A percentile compares a stretch with the other conserved stretches of the same genome.
phyloP scores from a whole-genome alignment of 1,140 invertebrate genomes.

The Caenorhabditis briggsae region DNA sequence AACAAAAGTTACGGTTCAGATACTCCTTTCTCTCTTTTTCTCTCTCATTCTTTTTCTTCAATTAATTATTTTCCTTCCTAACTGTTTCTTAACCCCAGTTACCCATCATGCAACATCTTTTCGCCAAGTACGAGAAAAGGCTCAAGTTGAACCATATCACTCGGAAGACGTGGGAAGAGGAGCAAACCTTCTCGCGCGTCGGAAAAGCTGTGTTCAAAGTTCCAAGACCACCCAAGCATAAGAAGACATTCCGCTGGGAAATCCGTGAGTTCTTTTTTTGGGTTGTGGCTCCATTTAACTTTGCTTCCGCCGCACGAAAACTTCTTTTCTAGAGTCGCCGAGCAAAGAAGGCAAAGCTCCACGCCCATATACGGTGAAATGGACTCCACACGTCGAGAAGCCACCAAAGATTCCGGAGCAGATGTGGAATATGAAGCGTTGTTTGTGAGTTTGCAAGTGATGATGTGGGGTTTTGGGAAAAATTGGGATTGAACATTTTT shows the following conservation, averaged over 20 bases:
- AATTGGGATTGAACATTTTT: too few species aligned
- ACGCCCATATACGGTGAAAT: slow-evolving; percentile 24
- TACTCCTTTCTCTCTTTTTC: not conserved
- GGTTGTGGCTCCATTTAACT: not conserved
- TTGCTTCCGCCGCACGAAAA: not conserved
- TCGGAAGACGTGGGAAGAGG: not conserved
- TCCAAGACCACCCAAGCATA: not conserved
- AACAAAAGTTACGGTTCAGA: not conserved
- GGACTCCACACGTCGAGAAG: not conserved
- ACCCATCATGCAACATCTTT: not conserved
- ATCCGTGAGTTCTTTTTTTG: slow-evolving; percentile 5
- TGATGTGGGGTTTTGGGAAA: too few species aligned
- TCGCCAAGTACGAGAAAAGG: not conserved
- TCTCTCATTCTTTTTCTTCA: not conserved
- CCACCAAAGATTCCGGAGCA: not conserved
- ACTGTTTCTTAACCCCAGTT: not conserved
- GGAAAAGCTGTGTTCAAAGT: slow-evolving; percentile 38
- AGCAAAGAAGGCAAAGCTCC: too few species aligned
- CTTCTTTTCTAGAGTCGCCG: not conserved
- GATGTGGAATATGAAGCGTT: slow-evolving; percentile 15
- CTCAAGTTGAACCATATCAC: not conserved
- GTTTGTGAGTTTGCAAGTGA: slow-evolving; percentile 7
- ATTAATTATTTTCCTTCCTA: not conserved
- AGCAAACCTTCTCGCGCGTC: not conserved
- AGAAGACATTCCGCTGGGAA: slow-evolving; percentile 1